Percentiles rank a stretch among this genome's conserved stretches.
Conservation (phyloP, 2,113 vertebrate genomes). For the Fulmarus glacialis region DNA sequence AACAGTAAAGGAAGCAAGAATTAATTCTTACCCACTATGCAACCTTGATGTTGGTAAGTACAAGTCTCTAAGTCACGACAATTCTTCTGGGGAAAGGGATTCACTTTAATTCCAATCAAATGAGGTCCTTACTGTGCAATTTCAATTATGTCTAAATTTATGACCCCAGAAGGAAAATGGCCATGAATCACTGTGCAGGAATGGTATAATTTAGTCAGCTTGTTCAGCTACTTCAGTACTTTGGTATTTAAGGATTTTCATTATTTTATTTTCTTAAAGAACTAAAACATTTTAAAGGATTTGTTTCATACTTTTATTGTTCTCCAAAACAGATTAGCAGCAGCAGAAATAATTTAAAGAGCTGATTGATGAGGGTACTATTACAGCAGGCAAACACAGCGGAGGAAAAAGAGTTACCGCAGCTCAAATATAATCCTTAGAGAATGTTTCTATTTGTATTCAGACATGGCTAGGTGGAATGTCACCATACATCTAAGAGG, state of each 20-base stretch:
- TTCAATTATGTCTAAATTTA: not conserved
- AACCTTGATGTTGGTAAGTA: not conserved
- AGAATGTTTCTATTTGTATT: constrained; percentile 41
- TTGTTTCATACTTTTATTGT: not conserved
- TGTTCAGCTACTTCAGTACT: not conserved
- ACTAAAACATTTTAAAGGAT: not conserved
- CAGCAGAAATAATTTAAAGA: constrained; percentile 9
- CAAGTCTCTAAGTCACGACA: not conserved
- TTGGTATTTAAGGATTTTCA: constrained; percentile 19
- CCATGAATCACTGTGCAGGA: constrained; percentile 12
- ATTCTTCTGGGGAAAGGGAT: not conserved
- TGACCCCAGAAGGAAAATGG: not conserved
- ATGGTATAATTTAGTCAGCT: not conserved
- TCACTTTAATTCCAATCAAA: not conserved
- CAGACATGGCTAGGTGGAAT: not conserved
- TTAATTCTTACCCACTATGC: not conserved
- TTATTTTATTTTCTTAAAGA: not conserved
- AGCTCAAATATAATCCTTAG: constrained; percentile 35
- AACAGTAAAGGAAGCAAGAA: not conserved
- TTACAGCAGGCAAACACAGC: not conserved
- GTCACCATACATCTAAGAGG: not conserved
- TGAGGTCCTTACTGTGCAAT: not conserved
- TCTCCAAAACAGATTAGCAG: constrained; percentile 2
- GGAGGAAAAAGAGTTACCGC: not conserved
- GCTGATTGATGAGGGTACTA: not conserved